A percentile compares a stretch with the other conserved stretches of the same genome.
phyloP scores from a whole-genome alignment of 2,888 invertebrate species.

The Drosophila kanekoi region DNA sequence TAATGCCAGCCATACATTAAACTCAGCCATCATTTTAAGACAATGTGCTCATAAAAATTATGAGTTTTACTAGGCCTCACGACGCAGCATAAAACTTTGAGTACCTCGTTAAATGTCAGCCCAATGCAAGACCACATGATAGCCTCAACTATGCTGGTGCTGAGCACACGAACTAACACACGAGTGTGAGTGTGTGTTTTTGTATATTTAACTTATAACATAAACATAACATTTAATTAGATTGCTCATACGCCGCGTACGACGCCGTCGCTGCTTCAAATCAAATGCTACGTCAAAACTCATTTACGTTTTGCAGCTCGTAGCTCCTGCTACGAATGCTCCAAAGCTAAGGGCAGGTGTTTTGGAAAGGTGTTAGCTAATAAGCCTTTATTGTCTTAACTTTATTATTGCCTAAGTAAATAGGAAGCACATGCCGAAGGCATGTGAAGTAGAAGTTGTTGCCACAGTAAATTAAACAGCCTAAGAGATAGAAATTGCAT shows the following conservation, averaged over 20 bases:
- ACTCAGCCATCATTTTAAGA: constrained; percentile 45
- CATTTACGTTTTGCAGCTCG: constrained; percentile 55
- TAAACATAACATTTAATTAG: constrained; percentile 74
- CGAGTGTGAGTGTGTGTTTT: constrained; percentile 50
- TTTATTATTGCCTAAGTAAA: constrained; percentile 67
- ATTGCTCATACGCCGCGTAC: constrained; percentile 59
- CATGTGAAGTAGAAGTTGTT: not conserved
- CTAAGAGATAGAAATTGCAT: constrained; percentile 20
- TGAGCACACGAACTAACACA: constrained; percentile 46
- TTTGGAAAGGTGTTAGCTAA: constrained; percentile 51
- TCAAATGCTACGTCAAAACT: constrained; percentile 48
- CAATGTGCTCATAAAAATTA: constrained; percentile 61
- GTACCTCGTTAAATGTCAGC: constrained; percentile 63
- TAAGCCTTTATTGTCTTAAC: constrained; percentile 65
- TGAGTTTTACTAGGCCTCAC: constrained; percentile 52
- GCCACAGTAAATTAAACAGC: constrained; percentile 31
- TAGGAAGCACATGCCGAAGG: constrained; percentile 21
- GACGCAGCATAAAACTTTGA: constrained; percentile 58
- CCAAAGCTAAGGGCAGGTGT: constrained; percentile 21
- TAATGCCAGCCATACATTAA: constrained; percentile 34
- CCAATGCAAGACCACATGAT: constrained; percentile 38
- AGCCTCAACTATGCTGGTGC: constrained; percentile 31
- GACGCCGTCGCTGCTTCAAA: constrained; percentile 22
- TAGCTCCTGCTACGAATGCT: constrained; percentile 11
- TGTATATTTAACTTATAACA: constrained; percentile 37